Conservation (phyloP, 2,113 vertebrate genomes). For the Psittacula cyanocephala region DNA sequence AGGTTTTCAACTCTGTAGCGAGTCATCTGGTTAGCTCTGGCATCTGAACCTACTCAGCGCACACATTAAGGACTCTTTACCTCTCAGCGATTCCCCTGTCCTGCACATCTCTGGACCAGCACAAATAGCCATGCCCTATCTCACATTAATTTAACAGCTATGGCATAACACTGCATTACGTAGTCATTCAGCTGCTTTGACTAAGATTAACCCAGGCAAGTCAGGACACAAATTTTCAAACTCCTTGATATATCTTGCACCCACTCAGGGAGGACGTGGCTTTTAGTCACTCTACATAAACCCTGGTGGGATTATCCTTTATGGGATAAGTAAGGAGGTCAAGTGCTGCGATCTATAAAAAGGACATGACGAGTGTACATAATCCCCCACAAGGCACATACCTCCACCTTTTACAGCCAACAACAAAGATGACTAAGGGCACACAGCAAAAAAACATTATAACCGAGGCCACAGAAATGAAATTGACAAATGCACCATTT, state of each 20-base stretch:
- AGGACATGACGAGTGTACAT: background rate
- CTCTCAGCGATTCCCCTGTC: background rate
- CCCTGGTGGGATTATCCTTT: background rate
- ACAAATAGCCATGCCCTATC: background rate
- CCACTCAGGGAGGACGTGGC: background rate
- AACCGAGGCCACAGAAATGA: background rate
- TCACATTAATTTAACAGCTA: background rate
- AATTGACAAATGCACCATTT: background rate
- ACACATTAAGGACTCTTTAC: accelerated
- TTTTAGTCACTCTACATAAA: background rate
- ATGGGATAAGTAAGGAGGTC: background rate
- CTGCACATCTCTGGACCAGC: background rate
- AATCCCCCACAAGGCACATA: background rate
- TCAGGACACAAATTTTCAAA: background rate
- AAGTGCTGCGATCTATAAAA: background rate
- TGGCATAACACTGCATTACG: background rate
- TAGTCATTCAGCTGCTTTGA: background rate
- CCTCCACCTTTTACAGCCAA: background rate
- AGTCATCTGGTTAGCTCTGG: background rate
- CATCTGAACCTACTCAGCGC: background rate
- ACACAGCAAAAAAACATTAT: background rate
- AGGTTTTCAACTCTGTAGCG: background rate
- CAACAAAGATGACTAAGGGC: background rate
- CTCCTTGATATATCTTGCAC: background rate
- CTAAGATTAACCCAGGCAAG: background rate